Evolutionary conservation across 2,113 vertebrate genomes (phyloP).

Genomic region (Tyto alba): DNA sequence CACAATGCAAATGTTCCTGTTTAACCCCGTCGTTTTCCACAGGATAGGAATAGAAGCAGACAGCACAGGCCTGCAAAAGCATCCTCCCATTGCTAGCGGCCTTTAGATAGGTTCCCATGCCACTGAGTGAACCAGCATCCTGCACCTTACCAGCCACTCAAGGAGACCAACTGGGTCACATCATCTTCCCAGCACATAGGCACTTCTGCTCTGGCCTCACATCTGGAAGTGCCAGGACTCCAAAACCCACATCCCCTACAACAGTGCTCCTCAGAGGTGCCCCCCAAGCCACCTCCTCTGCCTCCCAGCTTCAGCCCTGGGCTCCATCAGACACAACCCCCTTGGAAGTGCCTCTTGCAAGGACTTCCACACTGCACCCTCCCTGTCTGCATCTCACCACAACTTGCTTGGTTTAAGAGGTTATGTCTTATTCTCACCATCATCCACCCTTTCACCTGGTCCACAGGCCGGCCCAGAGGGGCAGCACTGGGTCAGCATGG

Average conservation of each 20-base stretch:
- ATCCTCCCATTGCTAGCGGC: neutral
- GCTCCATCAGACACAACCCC: neutral
- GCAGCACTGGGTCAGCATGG: rapidly evolving
- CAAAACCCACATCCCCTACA: neutral
- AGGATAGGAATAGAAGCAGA: neutral
- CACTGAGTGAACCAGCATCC: neutral
- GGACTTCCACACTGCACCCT: rapidly evolving
- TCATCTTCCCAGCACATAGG: neutral
- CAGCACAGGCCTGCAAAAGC: neutral
- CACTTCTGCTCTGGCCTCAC: neutral
- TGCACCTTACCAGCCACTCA: neutral
- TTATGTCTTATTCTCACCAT: neutral
- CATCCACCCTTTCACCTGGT: neutral
- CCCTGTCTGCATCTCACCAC: neutral
- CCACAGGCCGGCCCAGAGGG: rapidly evolving
- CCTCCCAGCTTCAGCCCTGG: neutral
- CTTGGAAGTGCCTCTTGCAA: neutral
- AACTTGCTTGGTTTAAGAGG: neutral
- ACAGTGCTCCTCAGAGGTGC: rapidly evolving
- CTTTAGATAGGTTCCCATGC: neutral
- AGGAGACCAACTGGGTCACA: neutral
- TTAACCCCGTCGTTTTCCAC: neutral
- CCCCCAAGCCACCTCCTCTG: neutral
- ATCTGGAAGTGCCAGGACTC: neutral
- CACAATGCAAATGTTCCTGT: neutral